Evolutionary conservation across 37 sponge, comb jelly and placozoan genomes (phyloP).

Genomic region (Halisarca cf. caerulea): DNA sequence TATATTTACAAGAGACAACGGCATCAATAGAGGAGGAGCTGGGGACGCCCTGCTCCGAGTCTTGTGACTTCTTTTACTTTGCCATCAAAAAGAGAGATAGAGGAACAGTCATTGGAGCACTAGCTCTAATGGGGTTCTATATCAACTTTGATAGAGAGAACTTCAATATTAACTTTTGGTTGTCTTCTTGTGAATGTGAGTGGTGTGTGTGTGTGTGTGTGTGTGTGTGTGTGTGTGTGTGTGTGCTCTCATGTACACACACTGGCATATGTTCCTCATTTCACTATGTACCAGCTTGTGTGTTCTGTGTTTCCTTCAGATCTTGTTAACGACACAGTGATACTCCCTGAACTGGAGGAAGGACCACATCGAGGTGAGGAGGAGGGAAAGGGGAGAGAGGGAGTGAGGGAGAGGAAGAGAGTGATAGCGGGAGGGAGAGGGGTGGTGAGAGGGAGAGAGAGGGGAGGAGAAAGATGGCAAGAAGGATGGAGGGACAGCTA

Average conservation of each 20-base stretch:
- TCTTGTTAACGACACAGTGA: neutral
- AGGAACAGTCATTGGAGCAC: constrained; percentile 52
- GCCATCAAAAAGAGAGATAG: constrained; percentile 21
- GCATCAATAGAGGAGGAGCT: neutral
- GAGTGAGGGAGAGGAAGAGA: too few species aligned
- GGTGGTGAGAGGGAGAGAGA: too few species aligned
- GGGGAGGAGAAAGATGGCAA: neutral
- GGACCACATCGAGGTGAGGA: neutral
- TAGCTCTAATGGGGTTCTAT: constrained; percentile 51
- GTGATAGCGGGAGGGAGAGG: too few species aligned
- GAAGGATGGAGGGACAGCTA: neutral
- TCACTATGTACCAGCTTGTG: too few species aligned
- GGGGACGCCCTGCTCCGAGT: neutral
- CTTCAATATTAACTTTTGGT: constrained; percentile 43
- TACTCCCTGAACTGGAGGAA: neutral
- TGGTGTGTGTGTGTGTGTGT: neutral
- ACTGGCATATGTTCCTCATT: too few species aligned
- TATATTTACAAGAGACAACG: constrained; percentile 31
- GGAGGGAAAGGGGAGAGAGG: too few species aligned
- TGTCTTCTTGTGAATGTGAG: constrained; percentile 50
- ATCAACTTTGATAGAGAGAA: constrained; percentile 51
- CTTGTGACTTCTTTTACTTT: constrained; percentile 37
- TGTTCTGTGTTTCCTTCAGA: neutral
- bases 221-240: constrained; percentile 20
- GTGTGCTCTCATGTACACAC: constrained; percentile 17